phyloP scores from a whole-genome alignment of 2,113 vertebrate genomes.

The Eubucco bourcierii region DNA sequence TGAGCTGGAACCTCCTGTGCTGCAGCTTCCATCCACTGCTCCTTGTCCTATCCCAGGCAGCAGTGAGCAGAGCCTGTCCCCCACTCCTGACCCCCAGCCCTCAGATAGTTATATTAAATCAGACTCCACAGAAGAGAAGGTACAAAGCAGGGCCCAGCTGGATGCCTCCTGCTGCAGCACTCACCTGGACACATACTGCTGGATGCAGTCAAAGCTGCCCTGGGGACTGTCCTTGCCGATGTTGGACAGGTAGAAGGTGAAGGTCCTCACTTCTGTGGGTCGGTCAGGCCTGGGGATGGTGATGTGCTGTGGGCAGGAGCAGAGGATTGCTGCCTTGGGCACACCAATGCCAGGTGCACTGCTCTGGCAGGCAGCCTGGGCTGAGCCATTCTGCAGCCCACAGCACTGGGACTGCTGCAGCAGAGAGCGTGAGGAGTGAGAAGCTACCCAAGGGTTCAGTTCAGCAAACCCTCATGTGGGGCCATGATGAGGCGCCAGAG shows the following conservation, averaged over 20 bases:
- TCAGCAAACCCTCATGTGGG: accelerated
- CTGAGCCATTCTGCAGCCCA: too few relatives aligned
- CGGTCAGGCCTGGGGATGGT: constrained; percentile 85
- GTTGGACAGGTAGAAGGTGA: constrained; percentile 93
- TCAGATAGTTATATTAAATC: too few relatives aligned
- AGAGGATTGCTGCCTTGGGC: background rate
- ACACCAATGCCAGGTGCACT: background rate
- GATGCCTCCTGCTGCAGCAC: background rate
- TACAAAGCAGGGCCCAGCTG: too few relatives aligned
- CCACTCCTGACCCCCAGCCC: too few relatives aligned
- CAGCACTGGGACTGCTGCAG: background rate
- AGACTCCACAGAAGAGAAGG: too few relatives aligned
- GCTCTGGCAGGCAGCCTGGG: too few relatives aligned
- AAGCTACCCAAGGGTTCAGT: accelerated
- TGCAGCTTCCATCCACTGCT: too few relatives aligned
- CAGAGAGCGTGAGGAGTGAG: background rate
- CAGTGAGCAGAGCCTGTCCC: too few relatives aligned
- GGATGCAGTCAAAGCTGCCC: constrained; percentile 96
- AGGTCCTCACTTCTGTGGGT: constrained; percentile 81
- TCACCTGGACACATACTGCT: constrained; percentile 95
- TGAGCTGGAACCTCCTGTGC: too few relatives aligned
- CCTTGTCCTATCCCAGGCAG: too few relatives aligned
- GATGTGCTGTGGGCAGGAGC: constrained; percentile 84
- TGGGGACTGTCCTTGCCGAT: constrained; percentile 96
- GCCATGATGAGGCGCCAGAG: background rate